These are phyloP conservation scores for Onychostoma macrolepis DNA, from an alignment of 2,113 vertebrate species.

Conservation along the genomic window DNA sequence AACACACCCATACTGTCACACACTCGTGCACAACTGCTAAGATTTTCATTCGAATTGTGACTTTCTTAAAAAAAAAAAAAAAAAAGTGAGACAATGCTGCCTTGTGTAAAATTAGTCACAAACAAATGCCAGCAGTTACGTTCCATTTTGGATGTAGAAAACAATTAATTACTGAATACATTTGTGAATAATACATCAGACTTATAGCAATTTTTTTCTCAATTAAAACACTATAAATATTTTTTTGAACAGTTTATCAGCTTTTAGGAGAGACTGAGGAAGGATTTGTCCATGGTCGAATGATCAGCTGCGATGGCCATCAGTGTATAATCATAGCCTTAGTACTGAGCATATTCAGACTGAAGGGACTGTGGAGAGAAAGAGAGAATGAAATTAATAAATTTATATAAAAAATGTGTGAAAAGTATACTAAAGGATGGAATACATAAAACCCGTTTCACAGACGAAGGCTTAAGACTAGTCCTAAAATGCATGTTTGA, in stretches of 20 bases:
- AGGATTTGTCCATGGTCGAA: neutral
- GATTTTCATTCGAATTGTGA: neutral
- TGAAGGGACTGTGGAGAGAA: slow-evolving; percentile 84
- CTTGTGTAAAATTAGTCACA: neutral
- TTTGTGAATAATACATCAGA: slow-evolving; percentile 16
- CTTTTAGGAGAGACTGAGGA: neutral
- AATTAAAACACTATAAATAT: slow-evolving; percentile 25
- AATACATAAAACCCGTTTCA: too few relatives aligned
- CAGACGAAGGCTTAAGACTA: neutral
- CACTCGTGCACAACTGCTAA: neutral
- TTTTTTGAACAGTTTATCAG: neutral
- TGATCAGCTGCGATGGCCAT: slow-evolving; percentile 40
- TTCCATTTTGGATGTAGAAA: neutral
- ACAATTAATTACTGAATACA: neutral
- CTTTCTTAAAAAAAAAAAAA: neutral
- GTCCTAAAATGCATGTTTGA: neutral
- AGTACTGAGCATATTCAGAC: slow-evolving; percentile 84
- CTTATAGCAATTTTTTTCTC: neutral
- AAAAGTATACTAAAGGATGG: neutral
- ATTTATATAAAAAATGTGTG: neutral
- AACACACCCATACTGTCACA: neutral
- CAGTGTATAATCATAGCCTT: slow-evolving; percentile 73
- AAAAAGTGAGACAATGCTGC: too few relatives aligned
- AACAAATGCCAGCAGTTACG: neutral
- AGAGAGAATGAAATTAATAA: slow-evolving; percentile 61